Percentiles rank a stretch among this genome's conserved stretches.
Evolutionary conservation across 2,888 invertebrate species (phyloP).

Genomic region (Pantelozetes paolii): DNA sequence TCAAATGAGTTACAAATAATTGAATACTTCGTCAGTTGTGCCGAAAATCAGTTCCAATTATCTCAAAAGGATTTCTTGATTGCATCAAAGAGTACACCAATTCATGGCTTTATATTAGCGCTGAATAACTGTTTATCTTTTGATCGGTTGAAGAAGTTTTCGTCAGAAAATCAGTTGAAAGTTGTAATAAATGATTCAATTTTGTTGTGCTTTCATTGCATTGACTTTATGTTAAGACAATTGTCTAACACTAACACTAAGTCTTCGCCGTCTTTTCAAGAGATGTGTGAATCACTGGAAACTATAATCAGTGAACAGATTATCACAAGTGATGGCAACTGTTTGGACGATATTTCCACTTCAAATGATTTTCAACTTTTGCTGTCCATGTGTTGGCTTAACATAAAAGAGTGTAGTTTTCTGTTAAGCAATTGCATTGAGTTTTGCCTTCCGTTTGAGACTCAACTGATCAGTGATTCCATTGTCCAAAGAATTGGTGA

Average conservation of each 20-base stretch:
- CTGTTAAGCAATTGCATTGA: conserved; percentile 28
- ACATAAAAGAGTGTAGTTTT: conserved; percentile 40
- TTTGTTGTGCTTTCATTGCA: conserved; percentile 19
- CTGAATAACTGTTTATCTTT: conserved; percentile 36
- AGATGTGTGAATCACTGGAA: conserved; percentile 38
- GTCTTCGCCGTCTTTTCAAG: conserved; percentile 39
- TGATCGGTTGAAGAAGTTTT: background rate
- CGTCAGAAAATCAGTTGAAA: background rate
- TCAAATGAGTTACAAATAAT: conserved; percentile 4
- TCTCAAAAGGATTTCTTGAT: conserved; percentile 1
- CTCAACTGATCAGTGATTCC: background rate
- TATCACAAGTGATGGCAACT: background rate
- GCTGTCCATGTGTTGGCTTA: conserved; percentile 40
- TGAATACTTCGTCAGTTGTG: background rate
- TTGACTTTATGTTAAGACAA: conserved; percentile 26
- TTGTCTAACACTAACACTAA: background rate
- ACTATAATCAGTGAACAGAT: conserved; percentile 28
- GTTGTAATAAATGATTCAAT: conserved; percentile 5
- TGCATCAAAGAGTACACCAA: conserved; percentile 11
- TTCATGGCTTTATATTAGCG: conserved; percentile 35
- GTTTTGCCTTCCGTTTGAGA: background rate
- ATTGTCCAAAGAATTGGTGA: conserved; percentile 1
- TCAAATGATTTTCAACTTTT: conserved; percentile 41
- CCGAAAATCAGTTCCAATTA: conserved; percentile 1
- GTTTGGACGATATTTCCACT: conserved; percentile 12